Base-by-base conservation (phyloP, 2,797 vertebrate genomes). In the Sparus aurata region DNA sequence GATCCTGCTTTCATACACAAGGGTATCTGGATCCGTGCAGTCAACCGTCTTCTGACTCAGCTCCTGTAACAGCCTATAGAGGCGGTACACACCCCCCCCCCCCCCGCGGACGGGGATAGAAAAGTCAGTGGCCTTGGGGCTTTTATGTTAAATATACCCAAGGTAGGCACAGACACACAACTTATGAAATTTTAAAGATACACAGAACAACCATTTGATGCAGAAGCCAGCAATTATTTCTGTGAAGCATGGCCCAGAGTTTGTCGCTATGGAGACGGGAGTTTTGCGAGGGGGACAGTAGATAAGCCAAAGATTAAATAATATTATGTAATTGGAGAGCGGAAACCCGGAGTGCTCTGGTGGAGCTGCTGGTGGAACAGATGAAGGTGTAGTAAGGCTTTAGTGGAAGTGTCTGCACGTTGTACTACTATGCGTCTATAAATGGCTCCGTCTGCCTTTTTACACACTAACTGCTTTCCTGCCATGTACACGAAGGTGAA, bases 151-250 rank as follows among this genome's bases (percentile, higher is more conserved):
- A 85, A 89, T 85, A 89, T 57, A 84, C 77, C 69, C 77, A 70
- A 84, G 70, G 27, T 54, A 70, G 65, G 27, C 77, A 75, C 62
- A 63, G 27, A 79, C 0, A 15, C 79, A 59, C 50, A 67, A 60
- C 55, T 82, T 76, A 87, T 92, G 61, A 88, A 77, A 88, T 66
- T 82, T 92, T 87, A 87, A 90, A 89, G 70, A 85, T 68, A 84
- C 85, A 88, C 73, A 46, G 83, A 89, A 88, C 61, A 72, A 80
- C 79, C 87, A 85, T 90, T 90, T 88, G 71, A 89, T 79, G 80
- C 62, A 27, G 59, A 50, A 77, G 50, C 61, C 72, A 69, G 80
- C 82, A 69, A 75, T 84, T 61, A 68, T 79, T 75, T 86, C 60
- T 68, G 60, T 66, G 66, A 81, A 69, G 75, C 46, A 34, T 38